Evolutionary conservation across 2,113 vertebrate genomes (phyloP).

Genomic region (Calidris pugnax): DNA sequence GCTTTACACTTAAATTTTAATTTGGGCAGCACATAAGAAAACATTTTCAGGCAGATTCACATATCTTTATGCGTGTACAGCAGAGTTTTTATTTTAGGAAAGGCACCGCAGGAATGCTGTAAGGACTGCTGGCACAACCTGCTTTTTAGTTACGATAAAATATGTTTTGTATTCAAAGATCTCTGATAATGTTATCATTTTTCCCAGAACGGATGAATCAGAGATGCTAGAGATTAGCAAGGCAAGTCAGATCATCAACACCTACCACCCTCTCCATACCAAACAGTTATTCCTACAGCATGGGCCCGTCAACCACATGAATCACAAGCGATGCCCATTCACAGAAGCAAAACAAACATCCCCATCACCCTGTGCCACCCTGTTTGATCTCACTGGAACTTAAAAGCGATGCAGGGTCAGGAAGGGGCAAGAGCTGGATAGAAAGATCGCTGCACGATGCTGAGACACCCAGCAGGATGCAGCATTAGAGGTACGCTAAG

Average conservation of each 20-base stretch:
- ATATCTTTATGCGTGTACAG: not conserved
- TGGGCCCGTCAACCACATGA: not conserved
- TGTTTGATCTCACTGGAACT: slow-evolving; percentile 47
- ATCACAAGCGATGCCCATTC: not conserved
- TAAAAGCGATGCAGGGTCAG: slow-evolving; percentile 17
- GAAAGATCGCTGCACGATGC: not conserved
- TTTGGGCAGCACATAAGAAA: not conserved
- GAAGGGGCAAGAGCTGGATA: not conserved
- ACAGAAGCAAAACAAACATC: slow-evolving; percentile 32
- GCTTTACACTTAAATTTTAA: not conserved
- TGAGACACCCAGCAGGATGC: slow-evolving; percentile 2
- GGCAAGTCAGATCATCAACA: not conserved
- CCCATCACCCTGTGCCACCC: not conserved
- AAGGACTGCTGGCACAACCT: not conserved
- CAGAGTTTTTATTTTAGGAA: not conserved
- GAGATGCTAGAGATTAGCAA: not conserved
- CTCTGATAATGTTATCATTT: not conserved
- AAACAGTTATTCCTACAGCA: not conserved
- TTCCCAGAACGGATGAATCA: slow-evolving; percentile 21
- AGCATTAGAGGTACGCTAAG: not conserved
- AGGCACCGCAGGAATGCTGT: not conserved
- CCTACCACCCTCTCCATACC: not conserved
- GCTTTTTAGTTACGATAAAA: not conserved
- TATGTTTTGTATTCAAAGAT: not conserved
- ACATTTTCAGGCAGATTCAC: not conserved